These are phyloP conservation scores for Platycercus adscitus DNA, from an alignment of 2,113 vertebrate genomes.

Conservation along the genomic window DNA sequence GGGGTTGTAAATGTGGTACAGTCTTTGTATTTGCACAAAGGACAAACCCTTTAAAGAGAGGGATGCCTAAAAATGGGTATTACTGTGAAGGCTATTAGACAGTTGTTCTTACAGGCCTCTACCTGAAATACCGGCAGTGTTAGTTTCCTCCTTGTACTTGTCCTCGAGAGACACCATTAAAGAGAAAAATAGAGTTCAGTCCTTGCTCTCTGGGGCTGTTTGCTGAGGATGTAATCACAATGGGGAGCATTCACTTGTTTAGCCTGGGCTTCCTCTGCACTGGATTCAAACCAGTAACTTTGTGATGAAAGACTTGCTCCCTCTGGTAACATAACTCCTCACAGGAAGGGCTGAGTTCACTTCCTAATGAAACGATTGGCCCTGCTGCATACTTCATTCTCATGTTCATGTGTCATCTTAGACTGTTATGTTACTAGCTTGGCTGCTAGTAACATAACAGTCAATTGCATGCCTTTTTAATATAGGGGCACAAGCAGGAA, in stretches of 20 bases:
- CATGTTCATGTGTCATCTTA: background rate
- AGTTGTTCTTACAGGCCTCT: background rate
- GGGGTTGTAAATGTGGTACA: background rate
- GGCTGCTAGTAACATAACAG: background rate
- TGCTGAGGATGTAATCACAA: background rate
- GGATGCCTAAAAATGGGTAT: background rate
- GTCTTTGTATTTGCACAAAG: background rate
- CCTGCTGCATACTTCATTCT: background rate
- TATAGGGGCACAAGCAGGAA: constrained; percentile 3
- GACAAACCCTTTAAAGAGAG: background rate
- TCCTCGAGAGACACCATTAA: background rate
- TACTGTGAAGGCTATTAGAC: background rate
- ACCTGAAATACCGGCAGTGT: background rate
- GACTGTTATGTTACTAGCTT: background rate
- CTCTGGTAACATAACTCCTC: background rate
- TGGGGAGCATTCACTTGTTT: background rate
- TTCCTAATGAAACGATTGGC: background rate
- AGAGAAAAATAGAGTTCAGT: background rate
- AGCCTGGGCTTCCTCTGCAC: background rate
- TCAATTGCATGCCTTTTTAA: background rate
- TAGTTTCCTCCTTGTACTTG: background rate
- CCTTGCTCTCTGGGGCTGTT: background rate
- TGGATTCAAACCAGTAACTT: background rate
- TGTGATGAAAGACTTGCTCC: background rate
- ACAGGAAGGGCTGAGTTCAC: background rate